Percentiles rank a stretch among this genome's conserved stretches.
phyloP scores from a whole-genome alignment of 1,140 invertebrate species.

The Harlomillsia oculata region DNA sequence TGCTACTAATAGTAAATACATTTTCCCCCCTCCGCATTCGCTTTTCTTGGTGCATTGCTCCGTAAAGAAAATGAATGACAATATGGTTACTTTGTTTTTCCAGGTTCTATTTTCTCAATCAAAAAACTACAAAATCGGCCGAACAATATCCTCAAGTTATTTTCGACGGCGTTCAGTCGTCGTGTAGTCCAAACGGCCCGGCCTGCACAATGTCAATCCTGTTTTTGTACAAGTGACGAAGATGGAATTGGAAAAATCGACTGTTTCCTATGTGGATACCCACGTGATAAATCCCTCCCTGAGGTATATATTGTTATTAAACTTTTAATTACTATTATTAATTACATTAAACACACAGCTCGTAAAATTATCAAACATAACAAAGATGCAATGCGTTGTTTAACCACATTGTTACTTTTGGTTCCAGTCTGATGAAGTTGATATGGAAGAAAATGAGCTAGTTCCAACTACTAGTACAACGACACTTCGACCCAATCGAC shows the following conservation, averaged over 20 bases:
- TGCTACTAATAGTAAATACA: too few relatives aligned
- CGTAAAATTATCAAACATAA: too few relatives aligned
- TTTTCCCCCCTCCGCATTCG: too few relatives aligned
- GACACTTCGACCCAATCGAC: too few relatives aligned
- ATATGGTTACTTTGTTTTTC: constrained; percentile 36
- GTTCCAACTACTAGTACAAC: too few relatives aligned
- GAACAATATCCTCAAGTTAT: constrained; percentile 52
- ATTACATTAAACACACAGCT: too few relatives aligned
- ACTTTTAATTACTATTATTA: neutral
- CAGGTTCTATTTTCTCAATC: constrained; percentile 52
- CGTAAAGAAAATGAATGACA: constrained; percentile 3
- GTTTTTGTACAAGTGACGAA: constrained; percentile 59
- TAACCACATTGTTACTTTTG: too few relatives aligned
- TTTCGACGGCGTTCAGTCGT: constrained; percentile 58
- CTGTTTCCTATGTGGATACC: constrained; percentile 50
- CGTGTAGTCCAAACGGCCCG: constrained; percentile 52
- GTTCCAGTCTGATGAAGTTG: too few relatives aligned
- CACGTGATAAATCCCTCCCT: constrained; percentile 29
- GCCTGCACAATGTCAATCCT: constrained; percentile 56
- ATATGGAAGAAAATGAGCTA: too few relatives aligned
- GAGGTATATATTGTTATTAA: constrained; percentile 6
- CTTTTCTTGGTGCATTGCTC: too few relatives aligned
- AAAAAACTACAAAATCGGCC: constrained; percentile 50
- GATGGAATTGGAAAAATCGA: constrained; percentile 55
- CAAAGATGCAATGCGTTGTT: too few relatives aligned